Conservation (phyloP, 1,140 invertebrate genomes). For the Stratiolaelaps scimitus region DNA sequence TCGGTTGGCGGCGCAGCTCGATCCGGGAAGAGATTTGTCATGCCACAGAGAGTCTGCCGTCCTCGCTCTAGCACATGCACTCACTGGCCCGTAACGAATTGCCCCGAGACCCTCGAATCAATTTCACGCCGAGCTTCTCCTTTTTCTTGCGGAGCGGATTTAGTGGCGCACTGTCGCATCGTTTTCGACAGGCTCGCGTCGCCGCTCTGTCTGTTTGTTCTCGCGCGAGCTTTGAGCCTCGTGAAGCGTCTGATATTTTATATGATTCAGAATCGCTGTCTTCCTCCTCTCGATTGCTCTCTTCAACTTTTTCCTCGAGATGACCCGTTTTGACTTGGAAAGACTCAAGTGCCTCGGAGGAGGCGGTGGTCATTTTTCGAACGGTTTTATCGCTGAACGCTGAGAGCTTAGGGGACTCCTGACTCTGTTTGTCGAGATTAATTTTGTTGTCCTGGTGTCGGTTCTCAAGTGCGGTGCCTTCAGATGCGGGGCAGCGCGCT, state of each 20-base stretch:
- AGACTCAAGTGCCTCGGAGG: too few species aligned
- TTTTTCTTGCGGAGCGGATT: conserved; percentile 2
- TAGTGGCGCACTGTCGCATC: background rate
- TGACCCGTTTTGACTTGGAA: too few species aligned
- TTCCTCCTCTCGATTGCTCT: too few species aligned
- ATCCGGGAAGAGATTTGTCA: too few species aligned
- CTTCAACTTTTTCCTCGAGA: too few species aligned
- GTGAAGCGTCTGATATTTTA: background rate
- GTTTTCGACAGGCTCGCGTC: background rate
- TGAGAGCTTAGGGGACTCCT: too few species aligned
- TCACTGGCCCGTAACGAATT: conserved; percentile 6
- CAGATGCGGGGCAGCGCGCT: background rate
- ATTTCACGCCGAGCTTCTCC: conserved; percentile 2
- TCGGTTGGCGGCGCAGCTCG: too few species aligned
- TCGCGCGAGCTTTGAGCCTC: background rate
- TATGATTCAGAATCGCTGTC: too few species aligned
- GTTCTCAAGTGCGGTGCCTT: background rate
- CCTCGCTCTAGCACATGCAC: background rate
- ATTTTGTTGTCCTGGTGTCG: too few species aligned
- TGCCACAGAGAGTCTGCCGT: too few species aligned
- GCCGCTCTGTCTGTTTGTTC: background rate
- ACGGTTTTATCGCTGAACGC: background rate
- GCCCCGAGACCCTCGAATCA: conserved; percentile 3
- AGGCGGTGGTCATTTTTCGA: too few species aligned
- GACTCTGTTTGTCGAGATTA: too few species aligned